Evolutionary conservation across 2,888 invertebrate species (phyloP).

Genomic region (Calameuta idolon): DNA sequence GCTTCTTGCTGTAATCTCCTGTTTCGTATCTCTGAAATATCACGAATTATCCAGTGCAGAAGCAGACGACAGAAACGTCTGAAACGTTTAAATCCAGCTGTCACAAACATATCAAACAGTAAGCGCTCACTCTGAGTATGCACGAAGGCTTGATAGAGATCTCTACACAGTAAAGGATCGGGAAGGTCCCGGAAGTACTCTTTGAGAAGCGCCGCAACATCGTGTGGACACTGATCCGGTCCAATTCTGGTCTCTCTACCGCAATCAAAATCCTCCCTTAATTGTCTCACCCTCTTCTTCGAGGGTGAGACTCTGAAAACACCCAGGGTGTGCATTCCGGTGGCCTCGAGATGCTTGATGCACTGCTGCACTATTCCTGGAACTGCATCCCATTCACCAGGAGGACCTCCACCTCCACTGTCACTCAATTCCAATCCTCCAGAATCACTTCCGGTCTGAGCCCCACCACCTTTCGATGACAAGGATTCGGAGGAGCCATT

Average conservation of each 20-base stretch:
- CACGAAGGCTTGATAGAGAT: slow-evolving; percentile 90
- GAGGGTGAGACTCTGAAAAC: slow-evolving; percentile 94
- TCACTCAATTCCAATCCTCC: slow-evolving; percentile 67
- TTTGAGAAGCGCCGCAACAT: slow-evolving; percentile 92
- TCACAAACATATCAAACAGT: slow-evolving; percentile 5
- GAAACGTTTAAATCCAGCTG: background rate
- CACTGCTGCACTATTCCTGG: slow-evolving; percentile 85
- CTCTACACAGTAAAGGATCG: slow-evolving; percentile 89
- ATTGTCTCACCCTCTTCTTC: slow-evolving; percentile 91
- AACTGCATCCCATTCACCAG: slow-evolving; percentile 70
- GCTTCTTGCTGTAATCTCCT: slow-evolving; percentile 86
- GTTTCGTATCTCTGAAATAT: slow-evolving; percentile 80
- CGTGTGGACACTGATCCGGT: slow-evolving; percentile 89
- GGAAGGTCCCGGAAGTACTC: slow-evolving; percentile 94
- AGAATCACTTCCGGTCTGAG: slow-evolving; percentile 59
- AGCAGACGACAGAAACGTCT: background rate
- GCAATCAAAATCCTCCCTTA: slow-evolving; percentile 91
- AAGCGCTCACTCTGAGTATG: slow-evolving; percentile 86
- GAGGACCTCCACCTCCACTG: slow-evolving; percentile 70
- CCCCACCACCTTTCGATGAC: slow-evolving; percentile 65
- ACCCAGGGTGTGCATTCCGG: slow-evolving; percentile 87
- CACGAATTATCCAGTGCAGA: slow-evolving; percentile 12
- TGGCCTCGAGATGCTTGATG: slow-evolving; percentile 82
- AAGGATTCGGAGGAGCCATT: slow-evolving; percentile 84
- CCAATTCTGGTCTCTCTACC: slow-evolving; percentile 80